A percentile compares a stretch with the other conserved stretches of the same genome.
These are phyloP conservation scores for Aurelia coerulea DNA, from an alignment of 30 jellyfish, hydroid and myxozoan genomes.

Conservation along the genomic window DNA sequence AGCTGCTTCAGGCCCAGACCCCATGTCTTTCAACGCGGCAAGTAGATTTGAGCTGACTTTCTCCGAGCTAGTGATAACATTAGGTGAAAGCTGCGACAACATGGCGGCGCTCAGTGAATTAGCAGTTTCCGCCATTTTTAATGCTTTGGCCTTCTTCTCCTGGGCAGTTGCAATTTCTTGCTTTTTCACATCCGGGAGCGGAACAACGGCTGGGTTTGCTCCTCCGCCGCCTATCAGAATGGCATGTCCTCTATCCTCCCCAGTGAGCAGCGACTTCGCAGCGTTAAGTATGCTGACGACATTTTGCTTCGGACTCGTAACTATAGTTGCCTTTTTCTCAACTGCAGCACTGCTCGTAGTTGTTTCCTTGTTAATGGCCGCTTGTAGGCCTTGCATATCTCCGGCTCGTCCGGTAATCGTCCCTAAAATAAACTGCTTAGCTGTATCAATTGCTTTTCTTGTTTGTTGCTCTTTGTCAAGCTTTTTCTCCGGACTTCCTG, in stretches of 20 bases:
- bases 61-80: constrained; percentile 34
- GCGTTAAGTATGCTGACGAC: constrained; percentile 55
- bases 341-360: background rate
- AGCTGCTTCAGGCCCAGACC: constrained; percentile 53
- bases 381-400: constrained; percentile 5
- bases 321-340: constrained; percentile 32
- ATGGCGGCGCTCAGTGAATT: constrained; percentile 55
- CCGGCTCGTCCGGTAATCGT: constrained; percentile 65
- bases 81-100: constrained; percentile 70
- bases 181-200: constrained; percentile 44
- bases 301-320: constrained; percentile 47
- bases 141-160: constrained; percentile 57
- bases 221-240: constrained; percentile 32
- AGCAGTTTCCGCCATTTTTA: constrained; percentile 64
- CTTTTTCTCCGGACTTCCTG: constrained; percentile 32
- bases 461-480: constrained; percentile 51
- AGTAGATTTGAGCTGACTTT: constrained; percentile 59
- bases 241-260: constrained; percentile 54
- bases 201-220: constrained; percentile 32
- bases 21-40: constrained; percentile 77
- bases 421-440: constrained; percentile 52
- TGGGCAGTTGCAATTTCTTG: constrained; percentile 29
- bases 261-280: constrained; percentile 53
- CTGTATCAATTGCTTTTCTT: constrained; percentile 62
- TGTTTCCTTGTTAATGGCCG: background rate